Conservation (phyloP, 2,888 invertebrate species). For the Acleris holmiana region DNA sequence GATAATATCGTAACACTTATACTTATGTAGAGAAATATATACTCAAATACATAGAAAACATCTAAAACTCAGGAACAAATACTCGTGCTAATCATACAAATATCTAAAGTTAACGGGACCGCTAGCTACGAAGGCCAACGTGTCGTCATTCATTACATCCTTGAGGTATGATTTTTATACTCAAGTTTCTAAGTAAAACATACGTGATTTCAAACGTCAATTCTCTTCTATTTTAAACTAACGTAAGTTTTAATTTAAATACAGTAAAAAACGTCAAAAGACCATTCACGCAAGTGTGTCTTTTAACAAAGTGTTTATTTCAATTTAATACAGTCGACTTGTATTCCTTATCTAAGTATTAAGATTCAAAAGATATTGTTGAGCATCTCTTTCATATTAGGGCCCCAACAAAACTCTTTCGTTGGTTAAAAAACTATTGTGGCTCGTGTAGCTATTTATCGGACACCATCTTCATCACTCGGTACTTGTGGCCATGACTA, state of each 20-base stretch:
- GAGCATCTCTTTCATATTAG: conserved; percentile 37
- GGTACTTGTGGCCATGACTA: conserved; percentile 62
- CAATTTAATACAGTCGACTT: conserved; percentile 32
- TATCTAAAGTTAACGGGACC: too few species aligned
- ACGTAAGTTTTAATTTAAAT: background rate
- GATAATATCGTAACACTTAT: too few species aligned
- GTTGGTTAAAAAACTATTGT: conserved; percentile 65
- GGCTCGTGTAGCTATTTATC: conserved; percentile 61
- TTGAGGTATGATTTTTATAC: too few species aligned
- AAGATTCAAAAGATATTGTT: conserved; percentile 38
- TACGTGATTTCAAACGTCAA: too few species aligned
- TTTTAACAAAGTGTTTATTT: conserved; percentile 29
- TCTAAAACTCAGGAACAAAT: too few species aligned
- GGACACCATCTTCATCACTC: conserved; percentile 62
- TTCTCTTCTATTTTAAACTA: too few species aligned
- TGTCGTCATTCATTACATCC: too few species aligned
- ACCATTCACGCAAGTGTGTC: background rate
- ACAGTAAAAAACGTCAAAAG: background rate
- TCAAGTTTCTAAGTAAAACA: too few species aligned
- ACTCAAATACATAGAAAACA: too few species aligned
- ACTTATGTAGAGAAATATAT: too few species aligned
- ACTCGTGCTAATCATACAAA: too few species aligned
- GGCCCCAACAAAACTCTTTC: conserved; percentile 48
- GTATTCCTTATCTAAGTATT: conserved; percentile 29
- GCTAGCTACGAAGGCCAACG: too few species aligned